A percentile compares a stretch with the other conserved stretches of the same genome.
Evolutionary conservation across 2,797 vertebrate species (phyloP).

Genomic region (Choloepus didactylus): DNA sequence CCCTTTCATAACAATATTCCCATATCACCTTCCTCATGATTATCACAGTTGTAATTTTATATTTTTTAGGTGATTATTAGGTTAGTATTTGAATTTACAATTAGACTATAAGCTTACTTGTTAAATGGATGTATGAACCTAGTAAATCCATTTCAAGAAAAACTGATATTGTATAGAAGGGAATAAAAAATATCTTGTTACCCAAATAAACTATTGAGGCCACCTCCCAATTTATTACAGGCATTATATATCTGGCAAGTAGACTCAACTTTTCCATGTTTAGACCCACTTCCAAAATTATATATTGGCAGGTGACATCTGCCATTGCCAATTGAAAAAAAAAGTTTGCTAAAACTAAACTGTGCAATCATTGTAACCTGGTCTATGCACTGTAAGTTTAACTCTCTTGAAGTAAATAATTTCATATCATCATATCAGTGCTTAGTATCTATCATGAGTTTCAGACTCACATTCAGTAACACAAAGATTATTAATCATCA

Average conservation of each 20-base stretch:
- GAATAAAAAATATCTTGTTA: neutral
- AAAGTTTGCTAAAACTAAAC: neutral
- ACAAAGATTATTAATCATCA: neutral
- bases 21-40: neutral
- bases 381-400: neutral
- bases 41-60: neutral
- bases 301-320: neutral
- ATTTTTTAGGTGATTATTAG: neutral
- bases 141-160: neutral
- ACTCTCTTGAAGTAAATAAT: neutral
- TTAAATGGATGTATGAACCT: neutral
- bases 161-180: neutral
- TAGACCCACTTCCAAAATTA: neutral
- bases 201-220: neutral
- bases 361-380: neutral
- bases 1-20: neutral
- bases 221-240: neutral
- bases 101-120: neutral
- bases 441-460: neutral
- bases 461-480: neutral
- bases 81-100: neutral
- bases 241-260: neutral
- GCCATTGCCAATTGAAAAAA: neutral
- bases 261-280: neutral
- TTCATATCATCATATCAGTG: neutral